A percentile compares a stretch with the other conserved stretches of the same genome.
phyloP scores from a whole-genome alignment of 1,140 invertebrate genomes.

The Rhopalosiphum maidis region DNA sequence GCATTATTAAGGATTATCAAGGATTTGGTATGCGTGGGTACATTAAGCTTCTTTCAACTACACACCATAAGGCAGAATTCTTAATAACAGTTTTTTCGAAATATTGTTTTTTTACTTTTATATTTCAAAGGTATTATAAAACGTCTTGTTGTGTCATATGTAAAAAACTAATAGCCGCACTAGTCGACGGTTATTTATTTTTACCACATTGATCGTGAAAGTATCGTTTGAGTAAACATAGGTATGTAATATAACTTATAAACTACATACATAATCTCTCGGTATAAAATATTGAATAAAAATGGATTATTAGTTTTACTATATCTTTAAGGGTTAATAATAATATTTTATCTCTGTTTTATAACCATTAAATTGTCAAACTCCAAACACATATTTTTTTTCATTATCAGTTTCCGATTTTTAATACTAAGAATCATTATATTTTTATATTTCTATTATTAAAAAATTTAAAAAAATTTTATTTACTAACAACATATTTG shows the following conservation, averaged over 20 bases:
- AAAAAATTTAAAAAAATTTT: neutral
- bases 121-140: neutral
- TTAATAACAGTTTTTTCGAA: neutral
- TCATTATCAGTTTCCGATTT: neutral
- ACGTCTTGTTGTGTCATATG: neutral
- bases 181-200: neutral
- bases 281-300: neutral
- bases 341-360: conserved; percentile 6
- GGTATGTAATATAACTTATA: neutral
- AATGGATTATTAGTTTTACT: neutral
- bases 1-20: neutral
- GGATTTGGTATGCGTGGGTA: neutral
- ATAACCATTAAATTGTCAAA: neutral
- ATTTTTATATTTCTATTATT: neutral
- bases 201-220: neutral
- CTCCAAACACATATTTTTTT: neutral
- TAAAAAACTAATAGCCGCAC: neutral
- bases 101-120: neutral
- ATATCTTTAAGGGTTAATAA: neutral
- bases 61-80: neutral
- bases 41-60: neutral
- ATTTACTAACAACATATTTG: neutral
- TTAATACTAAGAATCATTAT: neutral
- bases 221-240: neutral
- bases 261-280: neutral